A percentile compares a stretch with the other conserved stretches of the same genome.
phyloP scores from a whole-genome alignment of 35 echinoderm and acorn worm species.

The Ptychodera flava region DNA sequence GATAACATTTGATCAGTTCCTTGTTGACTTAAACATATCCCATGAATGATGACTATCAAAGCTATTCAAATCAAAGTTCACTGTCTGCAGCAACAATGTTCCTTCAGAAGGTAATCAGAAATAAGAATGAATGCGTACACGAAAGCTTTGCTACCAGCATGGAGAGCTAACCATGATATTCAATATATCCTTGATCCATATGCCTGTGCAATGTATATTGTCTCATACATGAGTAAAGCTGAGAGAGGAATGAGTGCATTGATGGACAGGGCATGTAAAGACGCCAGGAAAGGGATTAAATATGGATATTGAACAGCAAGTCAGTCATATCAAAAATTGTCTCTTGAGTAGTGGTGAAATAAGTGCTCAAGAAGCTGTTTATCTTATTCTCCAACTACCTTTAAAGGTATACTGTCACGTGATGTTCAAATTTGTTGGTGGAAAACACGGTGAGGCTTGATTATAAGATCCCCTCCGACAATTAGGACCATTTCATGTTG shows the following conservation, averaged over 20 bases:
- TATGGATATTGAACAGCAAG: conserved; percentile 19
- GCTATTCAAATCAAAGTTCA: conserved; percentile 24
- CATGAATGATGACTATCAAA: conserved; percentile 32
- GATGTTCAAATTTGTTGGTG: too few species aligned
- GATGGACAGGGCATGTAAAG: conserved; percentile 22
- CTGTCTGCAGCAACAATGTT: neutral
- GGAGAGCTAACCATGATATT: neutral
- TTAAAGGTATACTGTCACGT: too few species aligned
- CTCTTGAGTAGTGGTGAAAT: conserved; percentile 57
- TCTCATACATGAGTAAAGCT: conserved; percentile 50
- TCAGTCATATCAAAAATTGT: conserved; percentile 48
- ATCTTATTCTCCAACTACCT: conserved; percentile 42
- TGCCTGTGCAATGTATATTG: conserved; percentile 17
- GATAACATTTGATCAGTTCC: neutral
- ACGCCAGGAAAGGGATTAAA: conserved; percentile 47
- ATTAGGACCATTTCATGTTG: too few species aligned
- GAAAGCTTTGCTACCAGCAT: neutral
- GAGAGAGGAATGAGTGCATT: conserved; percentile 47
- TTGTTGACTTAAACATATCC: neutral
- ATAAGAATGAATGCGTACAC: conserved; percentile 19
- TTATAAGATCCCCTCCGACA: too few species aligned
- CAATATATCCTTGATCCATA: conserved; percentile 5
- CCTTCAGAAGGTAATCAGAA: neutral
- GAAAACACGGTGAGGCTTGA: too few species aligned
- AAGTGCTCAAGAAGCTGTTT: conserved; percentile 64